These are phyloP conservation scores for Progne subis DNA, from an alignment of 2,113 vertebrate species.

Conservation along the genomic window DNA sequence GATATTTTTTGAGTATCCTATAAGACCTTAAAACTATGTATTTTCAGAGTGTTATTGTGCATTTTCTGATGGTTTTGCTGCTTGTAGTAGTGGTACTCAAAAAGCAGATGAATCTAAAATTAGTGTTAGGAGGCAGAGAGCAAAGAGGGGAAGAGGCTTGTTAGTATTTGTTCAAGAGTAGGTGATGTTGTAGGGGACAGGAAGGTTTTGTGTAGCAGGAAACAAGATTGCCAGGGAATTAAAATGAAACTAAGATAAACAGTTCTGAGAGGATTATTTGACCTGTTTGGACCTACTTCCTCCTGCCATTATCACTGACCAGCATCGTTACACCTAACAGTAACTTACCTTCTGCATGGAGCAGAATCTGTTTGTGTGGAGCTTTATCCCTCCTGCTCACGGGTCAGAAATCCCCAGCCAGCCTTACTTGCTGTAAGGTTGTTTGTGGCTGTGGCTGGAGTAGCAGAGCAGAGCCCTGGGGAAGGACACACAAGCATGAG, in stretches of 20 bases:
- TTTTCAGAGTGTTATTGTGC: neutral
- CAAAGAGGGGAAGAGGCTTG: neutral
- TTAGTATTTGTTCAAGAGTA: accelerated
- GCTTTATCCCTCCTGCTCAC: neutral
- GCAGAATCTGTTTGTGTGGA: neutral
- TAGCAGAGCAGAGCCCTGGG: neutral
- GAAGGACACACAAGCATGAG: neutral
- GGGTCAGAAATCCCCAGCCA: neutral
- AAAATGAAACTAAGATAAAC: neutral
- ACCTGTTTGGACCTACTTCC: neutral
- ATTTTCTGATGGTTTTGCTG: neutral
- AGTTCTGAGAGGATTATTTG: neutral
- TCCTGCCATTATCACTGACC: neutral
- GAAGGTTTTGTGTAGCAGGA: neutral
- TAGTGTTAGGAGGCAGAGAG: neutral
- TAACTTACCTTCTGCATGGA: neutral
- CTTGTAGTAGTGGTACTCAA: neutral
- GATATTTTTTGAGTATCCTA: neutral
- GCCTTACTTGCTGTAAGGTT: neutral
- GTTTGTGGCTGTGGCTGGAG: neutral
- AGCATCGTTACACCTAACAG: neutral
- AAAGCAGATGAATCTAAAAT: neutral
- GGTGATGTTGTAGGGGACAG: neutral
- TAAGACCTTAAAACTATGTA: neutral
- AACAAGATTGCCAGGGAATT: neutral